Evolutionary conservation across 2,797 vertebrate species (phyloP), one percentile per base, ranked within the genome.

Genomic region (Parauchenoglanis ngamensis): DNA sequence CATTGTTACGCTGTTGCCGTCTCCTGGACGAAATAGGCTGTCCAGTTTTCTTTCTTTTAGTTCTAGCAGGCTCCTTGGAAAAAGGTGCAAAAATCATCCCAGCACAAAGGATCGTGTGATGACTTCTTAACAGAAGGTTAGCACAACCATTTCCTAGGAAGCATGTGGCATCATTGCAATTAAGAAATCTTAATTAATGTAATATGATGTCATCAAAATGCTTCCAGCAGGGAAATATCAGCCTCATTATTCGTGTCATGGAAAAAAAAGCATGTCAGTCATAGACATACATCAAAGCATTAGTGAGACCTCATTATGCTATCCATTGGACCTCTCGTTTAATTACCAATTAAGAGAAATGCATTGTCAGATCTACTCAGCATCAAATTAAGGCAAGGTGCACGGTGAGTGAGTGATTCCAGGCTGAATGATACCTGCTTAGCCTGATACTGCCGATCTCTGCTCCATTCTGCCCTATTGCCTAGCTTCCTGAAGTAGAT

Each of bases 131-230:
- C 21, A 40, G 28, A 54, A 65, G 40, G 44, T 67, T 85, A 65
- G 40, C 28, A 83, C 40, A 40, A 49, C 46, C 17, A 28, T 57
- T 83, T 63, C 63, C 54, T 61, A 76, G 63, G 25, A 35, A 80
- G 61, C 86, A 77, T 61, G 81, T 81, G 85, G 87, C 85, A 90
- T 78, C 72, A 75, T 21, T 68, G 52, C 23, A 80, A 84, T 86
- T 89, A 72, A 63, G 65, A 67, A 89, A 87, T 82, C 90, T 77
- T 87, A 84, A 87, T 87, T 85, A 87, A 77, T 88, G 72, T 35
- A 87, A 86, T 56, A 85, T 85, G 88, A 89, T 91, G 90, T 89
- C 91, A 92, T 91, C 83, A 87, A 86, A 88, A 90, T 86, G 72
- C 84, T 89, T 63, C 63, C 40, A 87, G 85, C 85, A 88, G 85